phyloP scores from a whole-genome alignment of 2,113 vertebrate genomes.

The Willisornis vidua region DNA sequence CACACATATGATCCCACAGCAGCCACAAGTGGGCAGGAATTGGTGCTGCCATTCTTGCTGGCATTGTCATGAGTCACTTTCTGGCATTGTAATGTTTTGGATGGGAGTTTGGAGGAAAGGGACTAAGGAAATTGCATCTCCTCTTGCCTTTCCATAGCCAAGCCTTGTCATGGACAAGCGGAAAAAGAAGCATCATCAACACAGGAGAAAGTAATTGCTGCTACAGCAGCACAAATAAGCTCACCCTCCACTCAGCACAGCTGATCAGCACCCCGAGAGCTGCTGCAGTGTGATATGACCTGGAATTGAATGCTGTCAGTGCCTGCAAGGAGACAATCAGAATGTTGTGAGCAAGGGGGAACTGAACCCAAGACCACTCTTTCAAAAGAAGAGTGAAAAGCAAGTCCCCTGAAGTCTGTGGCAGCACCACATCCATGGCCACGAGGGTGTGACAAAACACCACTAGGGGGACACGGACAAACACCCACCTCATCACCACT shows the following conservation, averaged over 20 bases:
- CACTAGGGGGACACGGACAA: neutral
- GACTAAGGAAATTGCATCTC: neutral
- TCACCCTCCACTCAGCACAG: neutral
- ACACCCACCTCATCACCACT: neutral
- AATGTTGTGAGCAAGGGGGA: neutral
- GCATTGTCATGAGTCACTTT: neutral
- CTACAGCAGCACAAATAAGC: neutral
- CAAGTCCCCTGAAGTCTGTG: neutral
- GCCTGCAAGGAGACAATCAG: neutral
- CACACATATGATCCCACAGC: accelerated
- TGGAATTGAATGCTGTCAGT: neutral
- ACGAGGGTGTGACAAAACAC: constrained; percentile 1
- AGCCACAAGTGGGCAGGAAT: neutral
- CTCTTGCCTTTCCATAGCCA: neutral
- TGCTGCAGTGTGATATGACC: neutral
- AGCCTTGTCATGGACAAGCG: neutral
- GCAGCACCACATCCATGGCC: neutral
- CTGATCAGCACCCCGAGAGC: neutral
- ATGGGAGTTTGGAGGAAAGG: neutral
- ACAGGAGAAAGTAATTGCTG: neutral
- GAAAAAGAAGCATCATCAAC: neutral
- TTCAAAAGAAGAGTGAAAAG: neutral
- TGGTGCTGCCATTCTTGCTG: neutral
- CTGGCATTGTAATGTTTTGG: neutral
- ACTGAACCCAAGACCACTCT: neutral